Evolutionary conservation across 2,113 vertebrate genomes (phyloP).

Genomic region (Clarias gariepinus): DNA sequence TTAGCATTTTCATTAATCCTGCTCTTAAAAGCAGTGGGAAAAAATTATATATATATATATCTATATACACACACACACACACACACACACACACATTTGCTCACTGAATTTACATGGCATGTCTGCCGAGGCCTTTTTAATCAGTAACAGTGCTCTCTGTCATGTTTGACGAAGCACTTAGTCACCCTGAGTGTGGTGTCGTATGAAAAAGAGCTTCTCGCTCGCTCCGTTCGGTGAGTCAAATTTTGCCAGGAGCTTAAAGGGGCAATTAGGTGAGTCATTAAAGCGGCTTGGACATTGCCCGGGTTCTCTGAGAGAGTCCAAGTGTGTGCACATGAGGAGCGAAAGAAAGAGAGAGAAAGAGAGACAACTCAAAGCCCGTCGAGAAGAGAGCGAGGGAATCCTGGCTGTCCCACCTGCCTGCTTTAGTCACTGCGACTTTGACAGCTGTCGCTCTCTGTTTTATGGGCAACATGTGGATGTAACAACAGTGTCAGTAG

Average conservation of each 20-base stretch:
- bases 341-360: background rate
- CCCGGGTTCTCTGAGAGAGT: slow-evolving; percentile 26
- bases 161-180: slow-evolving; percentile 13
- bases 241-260: slow-evolving; percentile 23
- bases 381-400: slow-evolving; percentile 16
- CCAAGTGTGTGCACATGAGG: too few species aligned
- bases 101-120: background rate
- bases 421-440: slow-evolving; percentile 65
- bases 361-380: background rate
- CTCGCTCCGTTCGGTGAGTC: background rate
- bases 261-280: slow-evolving; percentile 42
- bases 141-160: slow-evolving; percentile 5
- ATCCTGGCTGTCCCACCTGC: slow-evolving; percentile 66
- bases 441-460: slow-evolving; percentile 74
- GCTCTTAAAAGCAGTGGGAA: background rate
- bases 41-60: background rate
- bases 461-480: slow-evolving; percentile 53
- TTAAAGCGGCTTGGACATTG: slow-evolving; percentile 27
- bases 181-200: slow-evolving; percentile 6
- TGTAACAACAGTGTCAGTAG: slow-evolving; percentile 18
- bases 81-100: background rate
- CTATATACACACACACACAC: too few species aligned
- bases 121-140: slow-evolving; percentile 8
- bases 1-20: background rate
- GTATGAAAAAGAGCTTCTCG: slow-evolving; percentile 10